A percentile compares a stretch with the other conserved stretches of the same genome.
Conservation (phyloP, 2,113 vertebrate species). For the Gambusia affinis region DNA sequence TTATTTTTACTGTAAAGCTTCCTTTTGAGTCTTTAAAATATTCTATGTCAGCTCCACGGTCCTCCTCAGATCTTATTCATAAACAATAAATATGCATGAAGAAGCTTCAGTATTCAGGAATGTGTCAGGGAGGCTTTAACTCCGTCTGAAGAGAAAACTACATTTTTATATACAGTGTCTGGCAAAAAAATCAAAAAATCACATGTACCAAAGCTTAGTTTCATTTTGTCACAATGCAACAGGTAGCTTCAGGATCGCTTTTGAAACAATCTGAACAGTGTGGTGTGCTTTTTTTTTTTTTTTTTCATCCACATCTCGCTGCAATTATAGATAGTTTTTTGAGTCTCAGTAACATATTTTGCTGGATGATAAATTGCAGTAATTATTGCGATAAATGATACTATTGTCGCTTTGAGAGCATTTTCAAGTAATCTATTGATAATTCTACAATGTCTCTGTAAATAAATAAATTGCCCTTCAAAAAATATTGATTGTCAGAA, state of each 20-base stretch:
- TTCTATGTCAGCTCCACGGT: background rate
- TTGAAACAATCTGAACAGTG: too few relatives aligned
- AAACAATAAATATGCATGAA: conserved; percentile 29
- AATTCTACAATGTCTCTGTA: too few relatives aligned
- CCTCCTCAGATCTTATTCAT: background rate
- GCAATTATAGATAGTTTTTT: too few relatives aligned
- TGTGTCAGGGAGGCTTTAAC: background rate
- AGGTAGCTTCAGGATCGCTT: background rate
- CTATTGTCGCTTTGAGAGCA: too few relatives aligned
- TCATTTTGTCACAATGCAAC: background rate
- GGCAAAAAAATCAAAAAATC: background rate
- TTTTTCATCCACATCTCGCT: too few relatives aligned
- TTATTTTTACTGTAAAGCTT: background rate
- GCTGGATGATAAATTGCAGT: too few relatives aligned
- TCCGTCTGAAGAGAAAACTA: background rate
- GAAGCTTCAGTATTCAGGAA: conserved; percentile 15
- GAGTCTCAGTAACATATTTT: too few relatives aligned
- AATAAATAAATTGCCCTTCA: too few relatives aligned
- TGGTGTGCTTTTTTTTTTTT: too few relatives aligned
- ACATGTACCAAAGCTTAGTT: background rate
- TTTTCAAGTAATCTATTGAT: too few relatives aligned
- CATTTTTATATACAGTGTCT: conserved; percentile 10
- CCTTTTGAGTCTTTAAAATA: background rate
- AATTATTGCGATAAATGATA: too few relatives aligned
- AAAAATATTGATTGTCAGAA: too few relatives aligned